Evolutionary conservation across 2,113 vertebrate genomes (phyloP).

Genomic region (Echinops telfairi): DNA sequence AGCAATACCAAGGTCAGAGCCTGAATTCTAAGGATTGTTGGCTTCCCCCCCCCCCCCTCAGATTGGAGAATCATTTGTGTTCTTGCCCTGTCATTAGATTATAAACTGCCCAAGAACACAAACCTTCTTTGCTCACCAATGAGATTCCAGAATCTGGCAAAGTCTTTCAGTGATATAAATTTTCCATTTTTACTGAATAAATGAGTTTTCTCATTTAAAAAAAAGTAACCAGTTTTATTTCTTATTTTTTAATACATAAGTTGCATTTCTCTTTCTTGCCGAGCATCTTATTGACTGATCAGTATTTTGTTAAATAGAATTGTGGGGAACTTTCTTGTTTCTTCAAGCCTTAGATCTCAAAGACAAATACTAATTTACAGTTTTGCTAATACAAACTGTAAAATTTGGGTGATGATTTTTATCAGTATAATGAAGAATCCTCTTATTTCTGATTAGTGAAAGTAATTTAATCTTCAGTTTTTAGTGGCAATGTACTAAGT

Average conservation of each 20-base stretch:
- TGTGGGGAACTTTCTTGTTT: background rate
- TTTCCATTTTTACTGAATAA: too few relatives aligned
- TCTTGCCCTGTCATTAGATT: too few relatives aligned
- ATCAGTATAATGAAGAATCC: background rate
- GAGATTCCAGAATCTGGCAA: too few relatives aligned
- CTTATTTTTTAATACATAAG: background rate
- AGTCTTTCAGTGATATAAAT: too few relatives aligned
- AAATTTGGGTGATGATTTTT: background rate
- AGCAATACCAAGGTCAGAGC: too few relatives aligned
- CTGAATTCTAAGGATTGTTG: too few relatives aligned
- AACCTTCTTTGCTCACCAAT: too few relatives aligned
- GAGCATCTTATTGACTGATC: background rate
- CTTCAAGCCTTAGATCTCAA: background rate
- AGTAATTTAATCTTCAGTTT: too few relatives aligned
- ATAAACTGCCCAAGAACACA: too few relatives aligned
- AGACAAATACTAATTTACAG: background rate
- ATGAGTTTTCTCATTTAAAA: too few relatives aligned
- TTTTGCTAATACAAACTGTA: background rate
- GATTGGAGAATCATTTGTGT: too few relatives aligned
- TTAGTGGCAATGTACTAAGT: background rate
- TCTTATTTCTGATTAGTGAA: background rate
- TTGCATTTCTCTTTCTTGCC: background rate
- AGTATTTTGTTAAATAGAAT: background rate
- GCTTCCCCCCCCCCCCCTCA: too few relatives aligned
- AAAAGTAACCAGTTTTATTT: background rate